Base-by-base conservation (phyloP, 2,888 invertebrate species). In the Panopea generosa region DNA sequence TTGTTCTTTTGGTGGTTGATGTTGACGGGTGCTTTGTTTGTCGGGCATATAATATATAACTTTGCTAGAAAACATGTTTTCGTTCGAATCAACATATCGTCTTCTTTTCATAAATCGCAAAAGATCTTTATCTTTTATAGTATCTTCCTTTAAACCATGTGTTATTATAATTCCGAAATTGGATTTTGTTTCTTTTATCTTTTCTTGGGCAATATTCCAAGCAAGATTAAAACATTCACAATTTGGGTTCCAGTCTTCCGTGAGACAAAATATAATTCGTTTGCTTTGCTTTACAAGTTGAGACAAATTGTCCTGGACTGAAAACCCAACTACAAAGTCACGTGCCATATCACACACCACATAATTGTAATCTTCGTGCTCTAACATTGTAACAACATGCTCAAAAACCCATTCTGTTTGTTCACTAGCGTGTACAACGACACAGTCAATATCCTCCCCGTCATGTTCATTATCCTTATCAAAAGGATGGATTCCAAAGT, bases 401-500 rank as follows among this genome's bases (percentile, higher is more conserved):
- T 82, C 68, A 63, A 78, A 61, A 2, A 82, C 83, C 84, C 83
- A 83, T 16, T 76, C 68, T 0, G 77, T 82, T 20, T 73, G 26
- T 1, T 49, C 50, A 2, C 71, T 65, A 1, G 78, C 73, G 62
- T 84, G 84, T 11, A 83, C 75, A 33, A 85, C 60, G 0, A 82
- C 71, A 43, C 77, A 74, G 47, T 84, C 84, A 29, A 84, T 69
- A 14, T 67, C 56, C 57, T 85, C 85, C n/a, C 70, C 33, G 0
- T 50, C 43, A 9, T 70, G 65, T 4, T 72, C 74, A 16, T 75
- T 72, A 33, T 83, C 82, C 47, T 71, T 75, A 56, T 85, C 85
- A 55, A 84, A 85, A 7, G 85, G 85, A 70, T 82, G 84, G n/a
- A 84, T 45, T 7, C 84, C 84, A 40, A 83, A 81, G 50, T 85